A percentile compares a stretch with the other conserved stretches of the same genome.
phyloP scores from a whole-genome alignment of 2,888 invertebrate species.

The Nephrotoma flavescens region DNA sequence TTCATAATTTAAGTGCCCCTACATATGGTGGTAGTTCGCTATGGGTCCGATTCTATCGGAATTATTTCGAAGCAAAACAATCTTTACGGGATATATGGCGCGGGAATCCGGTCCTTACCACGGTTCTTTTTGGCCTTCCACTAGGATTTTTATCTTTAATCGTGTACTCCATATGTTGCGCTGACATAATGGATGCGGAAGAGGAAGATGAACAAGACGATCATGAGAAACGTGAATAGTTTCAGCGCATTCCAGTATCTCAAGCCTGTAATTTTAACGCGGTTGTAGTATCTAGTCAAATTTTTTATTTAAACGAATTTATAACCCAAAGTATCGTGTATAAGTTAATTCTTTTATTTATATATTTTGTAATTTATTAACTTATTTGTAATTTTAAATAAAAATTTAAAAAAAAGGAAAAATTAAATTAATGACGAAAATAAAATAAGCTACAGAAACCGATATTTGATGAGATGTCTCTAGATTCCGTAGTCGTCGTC shows the following conservation, averaged over 20 bases:
- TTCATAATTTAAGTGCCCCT: slow-evolving; percentile 63
- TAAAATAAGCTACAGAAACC: neutral
- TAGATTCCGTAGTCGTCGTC: slow-evolving; percentile 37
- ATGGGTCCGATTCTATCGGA: slow-evolving; percentile 59
- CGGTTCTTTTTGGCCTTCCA: slow-evolving; percentile 87
- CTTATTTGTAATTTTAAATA: neutral
- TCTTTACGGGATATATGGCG: slow-evolving; percentile 75
- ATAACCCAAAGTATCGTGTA: neutral
- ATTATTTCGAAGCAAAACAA: slow-evolving; percentile 69
- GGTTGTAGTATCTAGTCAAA: neutral
- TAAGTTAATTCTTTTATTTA: neutral
- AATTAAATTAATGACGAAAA: neutral
- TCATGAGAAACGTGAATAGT: slow-evolving; percentile 36
- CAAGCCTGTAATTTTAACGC: neutral
- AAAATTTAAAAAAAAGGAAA: neutral
- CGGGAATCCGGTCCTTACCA: slow-evolving; percentile 84
- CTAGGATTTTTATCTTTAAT: slow-evolving; percentile 86
- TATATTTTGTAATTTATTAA: neutral
- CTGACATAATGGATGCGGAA: slow-evolving; percentile 84
- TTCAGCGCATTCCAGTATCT: neutral
- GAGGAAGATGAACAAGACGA: slow-evolving; percentile 48
- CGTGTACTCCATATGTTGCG: slow-evolving; percentile 90
- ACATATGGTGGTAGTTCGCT: slow-evolving; percentile 79
- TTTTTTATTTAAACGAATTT: neutral
- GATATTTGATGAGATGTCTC: neutral